Conservation (phyloP, 2,797 vertebrate species). For the Balearica regulorum region DNA sequence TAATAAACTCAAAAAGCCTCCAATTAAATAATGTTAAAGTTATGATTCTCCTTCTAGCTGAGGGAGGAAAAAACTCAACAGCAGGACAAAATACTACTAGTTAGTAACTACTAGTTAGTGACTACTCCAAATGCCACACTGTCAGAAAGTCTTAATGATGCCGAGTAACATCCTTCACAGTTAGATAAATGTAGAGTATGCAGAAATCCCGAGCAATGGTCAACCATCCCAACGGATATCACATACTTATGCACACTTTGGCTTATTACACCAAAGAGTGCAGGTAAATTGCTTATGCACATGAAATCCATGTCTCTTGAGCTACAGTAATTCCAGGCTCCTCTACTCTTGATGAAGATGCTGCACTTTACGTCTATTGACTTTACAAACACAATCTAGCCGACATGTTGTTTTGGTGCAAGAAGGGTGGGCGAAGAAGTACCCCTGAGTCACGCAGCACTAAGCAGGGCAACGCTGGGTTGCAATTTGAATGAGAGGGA, state of each 20-base stretch:
- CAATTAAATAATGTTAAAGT: constrained; percentile 64
- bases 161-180: neutral
- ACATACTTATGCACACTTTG: too few relatives aligned
- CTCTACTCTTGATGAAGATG: neutral
- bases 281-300: neutral
- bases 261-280: neutral
- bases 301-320: neutral
- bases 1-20: constrained; percentile 59
- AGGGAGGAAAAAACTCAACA: neutral
- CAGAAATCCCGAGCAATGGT: neutral
- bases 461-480: neutral
- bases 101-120: neutral
- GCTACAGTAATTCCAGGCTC: neutral
- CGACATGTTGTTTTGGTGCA: fast-evolving
- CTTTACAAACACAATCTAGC: neutral
- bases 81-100: constrained; percentile 9
- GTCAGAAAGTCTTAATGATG: neutral
- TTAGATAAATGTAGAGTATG: neutral
- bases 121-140: neutral
- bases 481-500: neutral
- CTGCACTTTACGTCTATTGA: neutral
- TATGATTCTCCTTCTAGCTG: constrained; percentile 31
- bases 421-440: neutral
- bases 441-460: neutral
- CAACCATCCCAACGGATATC: neutral